phyloP scores from a whole-genome alignment of 2,113 vertebrate species.

The Thalassarche chlororhynchos region DNA sequence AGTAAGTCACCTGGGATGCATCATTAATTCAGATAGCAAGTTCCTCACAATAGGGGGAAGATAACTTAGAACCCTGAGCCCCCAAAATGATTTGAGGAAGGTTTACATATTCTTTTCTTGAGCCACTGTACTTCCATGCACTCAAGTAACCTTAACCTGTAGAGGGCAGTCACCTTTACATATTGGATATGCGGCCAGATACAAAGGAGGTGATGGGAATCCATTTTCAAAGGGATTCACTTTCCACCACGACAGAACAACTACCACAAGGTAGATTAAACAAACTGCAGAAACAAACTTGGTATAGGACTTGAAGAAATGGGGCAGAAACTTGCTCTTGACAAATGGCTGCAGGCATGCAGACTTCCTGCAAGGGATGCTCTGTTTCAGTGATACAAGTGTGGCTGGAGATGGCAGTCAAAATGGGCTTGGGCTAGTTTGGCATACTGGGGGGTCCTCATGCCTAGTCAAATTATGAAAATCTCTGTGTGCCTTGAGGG shows the following conservation, averaged over 20 bases:
- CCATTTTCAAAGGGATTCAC: not conserved
- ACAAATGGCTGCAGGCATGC: not conserved
- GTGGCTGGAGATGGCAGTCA: not conserved
- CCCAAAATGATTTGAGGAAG: not conserved
- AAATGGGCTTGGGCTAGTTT: not conserved
- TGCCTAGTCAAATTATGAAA: not conserved
- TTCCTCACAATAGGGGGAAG: not conserved
- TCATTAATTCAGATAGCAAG: not conserved
- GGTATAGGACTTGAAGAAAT: not conserved
- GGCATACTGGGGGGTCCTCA: not conserved
- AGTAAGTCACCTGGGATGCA: not conserved
- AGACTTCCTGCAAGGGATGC: not conserved
- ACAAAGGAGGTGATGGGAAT: not conserved
- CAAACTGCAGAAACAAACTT: not conserved
- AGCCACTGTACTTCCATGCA: not conserved
- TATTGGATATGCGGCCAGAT: not conserved
- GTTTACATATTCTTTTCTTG: not conserved
- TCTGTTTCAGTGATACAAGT: not conserved
- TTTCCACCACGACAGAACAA: not conserved
- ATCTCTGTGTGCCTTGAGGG: not conserved
- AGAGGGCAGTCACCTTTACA: not conserved
- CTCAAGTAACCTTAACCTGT: not conserved
- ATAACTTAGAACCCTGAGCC: not conserved
- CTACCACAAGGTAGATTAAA: not conserved
- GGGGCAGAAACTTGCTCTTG: not conserved